A percentile compares a stretch with the other conserved stretches of the same genome.
Evolutionary conservation across 2,797 vertebrate species (phyloP).

Genomic region (Graptemys geographica): DNA sequence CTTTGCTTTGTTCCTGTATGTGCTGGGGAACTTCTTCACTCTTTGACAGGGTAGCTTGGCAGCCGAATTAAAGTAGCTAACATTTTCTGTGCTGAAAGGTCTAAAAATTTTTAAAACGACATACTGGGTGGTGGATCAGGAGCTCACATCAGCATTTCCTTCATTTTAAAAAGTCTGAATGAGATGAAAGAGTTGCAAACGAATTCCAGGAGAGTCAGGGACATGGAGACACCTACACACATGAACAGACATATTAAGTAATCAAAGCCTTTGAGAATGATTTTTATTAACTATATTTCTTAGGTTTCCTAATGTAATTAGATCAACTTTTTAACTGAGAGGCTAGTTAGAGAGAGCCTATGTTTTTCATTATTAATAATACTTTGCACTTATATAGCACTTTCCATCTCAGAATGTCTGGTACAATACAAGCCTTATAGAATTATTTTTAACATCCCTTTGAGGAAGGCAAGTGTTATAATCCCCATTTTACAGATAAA

Average conservation of each 20-base stretch:
- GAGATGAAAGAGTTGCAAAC: conserved; percentile 7
- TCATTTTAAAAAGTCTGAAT: neutral
- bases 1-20: neutral
- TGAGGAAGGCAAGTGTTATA: conserved; percentile 1
- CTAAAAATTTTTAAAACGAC: neutral
- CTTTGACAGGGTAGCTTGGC: neutral
- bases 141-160: neutral
- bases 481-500: neutral
- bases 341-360: neutral
- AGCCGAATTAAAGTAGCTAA: neutral
- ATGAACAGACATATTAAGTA: neutral
- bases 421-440: neutral
- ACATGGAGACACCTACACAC: conserved; percentile 1
- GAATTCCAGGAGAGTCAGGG: conserved; percentile 15
- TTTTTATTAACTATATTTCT: conserved; percentile 57
- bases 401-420: neutral
- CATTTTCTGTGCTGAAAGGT: neutral
- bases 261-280: conserved; percentile 54
- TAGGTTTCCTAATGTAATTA: conserved; percentile 55
- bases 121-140: neutral
- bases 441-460: neutral
- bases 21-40: fast-evolving
- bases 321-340: conserved; percentile 54
- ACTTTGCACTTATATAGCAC: conserved; percentile 24
- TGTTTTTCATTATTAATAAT: conserved; percentile 50